These are phyloP conservation scores for Ptilodon capucinus DNA, from an alignment of 2,888 invertebrate species.

Conservation along the genomic window DNA sequence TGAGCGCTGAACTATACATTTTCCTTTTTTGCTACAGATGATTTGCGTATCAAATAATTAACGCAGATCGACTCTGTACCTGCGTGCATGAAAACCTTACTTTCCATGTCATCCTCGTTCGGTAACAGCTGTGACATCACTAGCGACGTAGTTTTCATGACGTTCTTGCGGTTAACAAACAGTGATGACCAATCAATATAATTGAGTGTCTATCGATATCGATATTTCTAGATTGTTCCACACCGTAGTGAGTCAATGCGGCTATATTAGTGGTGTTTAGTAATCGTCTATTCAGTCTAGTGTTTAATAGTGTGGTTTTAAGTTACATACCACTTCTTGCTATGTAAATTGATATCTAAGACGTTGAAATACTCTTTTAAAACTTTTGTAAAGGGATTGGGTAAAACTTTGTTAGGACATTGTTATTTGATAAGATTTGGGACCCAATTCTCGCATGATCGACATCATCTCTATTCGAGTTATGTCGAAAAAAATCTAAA, in stretches of 20 bases:
- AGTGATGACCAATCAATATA: slow-evolving; percentile 30
- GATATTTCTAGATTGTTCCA: slow-evolving; percentile 23
- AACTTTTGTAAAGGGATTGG: too few species aligned
- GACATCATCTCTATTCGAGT: too few species aligned
- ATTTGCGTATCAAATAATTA: neutral
- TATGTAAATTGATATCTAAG: slow-evolving; percentile 24
- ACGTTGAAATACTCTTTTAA: too few species aligned
- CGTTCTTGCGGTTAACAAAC: slow-evolving; percentile 31
- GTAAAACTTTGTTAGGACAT: too few species aligned
- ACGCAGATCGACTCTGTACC: neutral
- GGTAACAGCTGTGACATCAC: slow-evolving; percentile 45
- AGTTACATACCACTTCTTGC: slow-evolving; percentile 39
- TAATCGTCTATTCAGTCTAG: slow-evolving; percentile 29
- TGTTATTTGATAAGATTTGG: too few species aligned
- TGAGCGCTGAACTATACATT: neutral
- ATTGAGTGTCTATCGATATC: slow-evolving; percentile 37
- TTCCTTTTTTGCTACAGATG: neutral
- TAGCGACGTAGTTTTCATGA: slow-evolving; percentile 30
- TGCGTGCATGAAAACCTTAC: slow-evolving; percentile 15
- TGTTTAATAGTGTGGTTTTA: slow-evolving; percentile 29
- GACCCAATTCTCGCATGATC: too few species aligned
- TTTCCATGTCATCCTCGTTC: slow-evolving; percentile 49
- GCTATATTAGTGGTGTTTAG: slow-evolving; percentile 21
- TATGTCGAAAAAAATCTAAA: too few species aligned
- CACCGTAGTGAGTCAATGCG: slow-evolving; percentile 21